A percentile compares a stretch with the other conserved stretches of the same genome.
These are phyloP conservation scores for Arrhopalites spinosus DNA, from an alignment of 2,888 invertebrate genomes.

Conservation along the genomic window DNA sequence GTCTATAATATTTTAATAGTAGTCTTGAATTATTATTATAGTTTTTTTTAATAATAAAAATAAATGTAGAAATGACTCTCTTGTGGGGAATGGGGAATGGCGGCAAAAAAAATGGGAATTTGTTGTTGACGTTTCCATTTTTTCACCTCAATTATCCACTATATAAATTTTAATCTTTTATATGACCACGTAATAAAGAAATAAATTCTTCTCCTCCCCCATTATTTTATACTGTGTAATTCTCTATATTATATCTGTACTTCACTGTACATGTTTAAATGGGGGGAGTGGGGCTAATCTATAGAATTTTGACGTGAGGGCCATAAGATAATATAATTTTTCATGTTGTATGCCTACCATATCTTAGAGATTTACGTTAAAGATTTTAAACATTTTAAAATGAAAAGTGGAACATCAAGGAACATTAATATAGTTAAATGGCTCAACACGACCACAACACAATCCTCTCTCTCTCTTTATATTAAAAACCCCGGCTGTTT, in stretches of 20 bases:
- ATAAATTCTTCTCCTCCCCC: slow-evolving; percentile 26
- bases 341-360: not conserved
- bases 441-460: slow-evolving; percentile 16
- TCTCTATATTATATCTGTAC: not conserved
- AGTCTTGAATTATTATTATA: too few species aligned
- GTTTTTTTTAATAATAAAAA: too few species aligned
- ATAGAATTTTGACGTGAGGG: not conserved
- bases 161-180: slow-evolving; percentile 33
- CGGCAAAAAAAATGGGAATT: not conserved
- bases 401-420: slow-evolving; percentile 16
- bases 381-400: too few species aligned
- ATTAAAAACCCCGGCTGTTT: too few species aligned
- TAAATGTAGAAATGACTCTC: too few species aligned
- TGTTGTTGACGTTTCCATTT: slow-evolving; percentile 32
- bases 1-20: too few species aligned
- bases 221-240: not conserved
- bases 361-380: slow-evolving; percentile 23
- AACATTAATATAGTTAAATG: slow-evolving; percentile 31
- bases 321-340: not conserved
- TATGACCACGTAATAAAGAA: slow-evolving; percentile 36
- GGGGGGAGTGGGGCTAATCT: too few species aligned
- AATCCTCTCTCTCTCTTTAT: too few species aligned
- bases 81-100: too few species aligned
- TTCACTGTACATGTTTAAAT: too few species aligned
- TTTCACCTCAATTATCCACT: slow-evolving; percentile 30